These are phyloP conservation scores for Notamacropus eugenii DNA, from an alignment of 2,797 vertebrate genomes.

Conservation along the genomic window DNA sequence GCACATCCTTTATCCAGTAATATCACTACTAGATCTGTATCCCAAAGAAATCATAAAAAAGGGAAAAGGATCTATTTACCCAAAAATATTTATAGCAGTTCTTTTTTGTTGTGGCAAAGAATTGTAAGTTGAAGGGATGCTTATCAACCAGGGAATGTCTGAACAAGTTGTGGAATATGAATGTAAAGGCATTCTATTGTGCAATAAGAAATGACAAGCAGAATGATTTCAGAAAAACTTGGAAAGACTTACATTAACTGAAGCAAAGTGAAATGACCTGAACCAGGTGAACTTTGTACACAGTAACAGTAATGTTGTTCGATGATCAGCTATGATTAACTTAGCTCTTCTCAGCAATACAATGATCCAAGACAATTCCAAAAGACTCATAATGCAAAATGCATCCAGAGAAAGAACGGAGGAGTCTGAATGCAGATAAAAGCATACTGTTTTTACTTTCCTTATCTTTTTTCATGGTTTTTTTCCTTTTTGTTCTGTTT, in stretches of 20 bases:
- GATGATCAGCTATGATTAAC: not conserved
- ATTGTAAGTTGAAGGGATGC: not conserved
- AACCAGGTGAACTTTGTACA: not conserved
- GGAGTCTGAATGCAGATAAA: not conserved
- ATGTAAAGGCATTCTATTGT: not conserved
- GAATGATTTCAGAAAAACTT: not conserved
- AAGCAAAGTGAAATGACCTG: not conserved
- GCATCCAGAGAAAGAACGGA: not conserved
- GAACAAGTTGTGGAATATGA: not conserved
- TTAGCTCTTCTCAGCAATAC: not conserved
- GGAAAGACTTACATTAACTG: not conserved
- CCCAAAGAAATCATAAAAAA: not conserved
- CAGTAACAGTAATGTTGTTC: not conserved
- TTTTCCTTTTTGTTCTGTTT: not conserved
- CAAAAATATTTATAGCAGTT: too few relatives aligned
- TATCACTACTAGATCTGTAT: not conserved
- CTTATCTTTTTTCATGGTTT: not conserved
- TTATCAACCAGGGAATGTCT: not conserved
- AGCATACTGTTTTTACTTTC: not conserved
- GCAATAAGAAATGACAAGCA: not conserved
- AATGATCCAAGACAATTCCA: not conserved
- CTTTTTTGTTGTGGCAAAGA: not conserved
- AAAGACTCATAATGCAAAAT: not conserved
- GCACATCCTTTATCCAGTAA: not conserved
- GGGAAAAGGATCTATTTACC: not conserved